A percentile compares a stretch with the other conserved stretches of the same genome.
Conservation (phyloP, 2,113 vertebrate genomes). For the Oplegnathus fasciatus region DNA sequence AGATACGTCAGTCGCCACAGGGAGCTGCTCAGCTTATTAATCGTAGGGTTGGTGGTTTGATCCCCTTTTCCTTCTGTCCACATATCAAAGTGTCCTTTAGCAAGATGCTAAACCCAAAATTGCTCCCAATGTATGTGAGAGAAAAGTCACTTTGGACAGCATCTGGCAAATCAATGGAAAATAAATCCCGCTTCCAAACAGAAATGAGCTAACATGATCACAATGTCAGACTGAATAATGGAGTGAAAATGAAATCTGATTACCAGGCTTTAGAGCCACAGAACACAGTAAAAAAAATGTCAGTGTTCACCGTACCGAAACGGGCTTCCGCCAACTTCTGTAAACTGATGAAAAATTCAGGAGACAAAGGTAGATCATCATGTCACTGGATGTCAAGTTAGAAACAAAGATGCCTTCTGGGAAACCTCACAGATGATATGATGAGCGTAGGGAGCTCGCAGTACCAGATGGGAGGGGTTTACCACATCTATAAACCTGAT, state of each 20-base stretch:
- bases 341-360: constrained; percentile 23
- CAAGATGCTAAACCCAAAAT: not conserved
- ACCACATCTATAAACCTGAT: constrained; percentile 32
- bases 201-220: not conserved
- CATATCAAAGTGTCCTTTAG: not conserved
- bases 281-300: not conserved
- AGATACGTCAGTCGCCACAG: too few species aligned
- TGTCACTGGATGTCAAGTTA: constrained; percentile 18
- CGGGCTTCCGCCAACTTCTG: not conserved
- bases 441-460: constrained; percentile 46
- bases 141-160: not conserved
- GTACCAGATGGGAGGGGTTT: constrained; percentile 45
- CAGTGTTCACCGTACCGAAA: not conserved
- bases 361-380: constrained; percentile 39
- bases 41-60: not conserved
- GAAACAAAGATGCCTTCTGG: constrained; percentile 30
- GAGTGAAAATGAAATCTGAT: not conserved
- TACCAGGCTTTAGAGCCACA: not conserved
- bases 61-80: not conserved
- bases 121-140: not conserved
- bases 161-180: not conserved
- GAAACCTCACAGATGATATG: constrained; percentile 26
- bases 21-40: not conserved
- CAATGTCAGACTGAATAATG: not conserved
- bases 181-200: not conserved